Conservation (phyloP, 2,113 vertebrate genomes). For the Trichechus manatus region DNA sequence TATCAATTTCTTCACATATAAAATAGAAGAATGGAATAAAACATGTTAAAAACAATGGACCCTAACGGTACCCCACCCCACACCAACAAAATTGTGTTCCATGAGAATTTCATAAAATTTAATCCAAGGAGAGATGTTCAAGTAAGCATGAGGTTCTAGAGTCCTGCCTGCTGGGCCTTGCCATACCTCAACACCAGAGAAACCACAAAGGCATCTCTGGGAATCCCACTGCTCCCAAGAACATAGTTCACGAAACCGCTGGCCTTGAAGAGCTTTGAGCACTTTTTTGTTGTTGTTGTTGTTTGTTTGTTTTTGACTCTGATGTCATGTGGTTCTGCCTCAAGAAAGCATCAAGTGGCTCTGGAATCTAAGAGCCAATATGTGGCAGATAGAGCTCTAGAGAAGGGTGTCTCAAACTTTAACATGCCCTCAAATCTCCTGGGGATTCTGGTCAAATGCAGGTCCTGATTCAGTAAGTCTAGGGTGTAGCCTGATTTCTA, state of each 20-base stretch:
- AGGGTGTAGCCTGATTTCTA: not conserved
- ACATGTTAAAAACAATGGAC: not conserved
- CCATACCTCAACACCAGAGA: not conserved
- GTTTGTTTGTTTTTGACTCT: not conserved
- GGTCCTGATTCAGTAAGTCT: not conserved
- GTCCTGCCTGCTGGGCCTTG: not conserved
- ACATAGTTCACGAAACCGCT: not conserved
- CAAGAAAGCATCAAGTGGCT: not conserved
- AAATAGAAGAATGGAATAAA: conserved; percentile 20
- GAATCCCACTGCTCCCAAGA: not conserved
- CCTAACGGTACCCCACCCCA: not conserved
- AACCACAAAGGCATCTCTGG: not conserved
- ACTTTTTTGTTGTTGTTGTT: not conserved
- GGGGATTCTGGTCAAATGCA: not conserved
- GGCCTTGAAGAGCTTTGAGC: not conserved
- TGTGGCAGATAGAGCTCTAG: not conserved
- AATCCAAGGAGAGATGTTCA: not conserved
- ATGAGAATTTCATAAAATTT: not conserved
- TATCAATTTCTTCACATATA: not conserved
- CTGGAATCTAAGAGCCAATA: not conserved
- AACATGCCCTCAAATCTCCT: not conserved
- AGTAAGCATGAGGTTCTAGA: not conserved
- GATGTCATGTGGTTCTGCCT: not conserved
- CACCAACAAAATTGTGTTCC: not conserved
- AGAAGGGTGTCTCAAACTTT: not conserved